These are phyloP conservation scores for Pardosa pseudoannulata DNA, from an alignment of 2,888 invertebrate species.

Conservation along the genomic window DNA sequence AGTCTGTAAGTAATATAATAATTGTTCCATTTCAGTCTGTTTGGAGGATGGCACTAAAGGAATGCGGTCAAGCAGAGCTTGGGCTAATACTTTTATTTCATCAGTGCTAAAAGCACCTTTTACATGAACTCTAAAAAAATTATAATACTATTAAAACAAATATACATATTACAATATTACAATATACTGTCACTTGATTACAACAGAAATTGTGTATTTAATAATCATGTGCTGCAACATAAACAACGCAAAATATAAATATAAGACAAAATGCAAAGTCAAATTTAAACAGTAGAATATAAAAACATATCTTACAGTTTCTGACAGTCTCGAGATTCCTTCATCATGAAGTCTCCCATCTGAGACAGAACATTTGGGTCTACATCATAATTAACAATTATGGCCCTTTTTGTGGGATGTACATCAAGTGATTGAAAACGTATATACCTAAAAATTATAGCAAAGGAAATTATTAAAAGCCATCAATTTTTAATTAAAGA, in stretches of 20 bases:
- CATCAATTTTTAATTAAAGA: no score
- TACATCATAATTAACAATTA: conserved; percentile 90
- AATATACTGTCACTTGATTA: no score
- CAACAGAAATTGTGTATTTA: no score
- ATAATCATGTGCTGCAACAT: no score
- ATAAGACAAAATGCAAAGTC: no score
- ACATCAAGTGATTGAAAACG: conserved; percentile 87
- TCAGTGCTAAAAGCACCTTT: conserved; percentile 89
- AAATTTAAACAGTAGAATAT: no score
- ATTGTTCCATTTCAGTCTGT: conserved; percentile 89
- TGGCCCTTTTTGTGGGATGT: conserved; percentile 90
- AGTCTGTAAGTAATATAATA: conserved; percentile 90
- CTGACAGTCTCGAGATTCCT: conserved; percentile 86
- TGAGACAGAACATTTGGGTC: conserved; percentile 90
- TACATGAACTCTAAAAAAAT: conserved; percentile 81
- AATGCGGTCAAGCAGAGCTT: conserved; percentile 90
- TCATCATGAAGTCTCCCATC: conserved; percentile 87
- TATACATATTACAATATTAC: no score
- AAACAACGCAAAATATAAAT: no score
- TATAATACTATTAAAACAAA: no score
- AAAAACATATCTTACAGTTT: conserved; percentile 78
- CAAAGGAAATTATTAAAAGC: no score
- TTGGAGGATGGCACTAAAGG: conserved; percentile 85
- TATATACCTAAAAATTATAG: conserved; percentile 78
- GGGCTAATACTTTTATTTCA: conserved; percentile 84